Conservation (phyloP, 1,140 invertebrate species). For the Drosophila sechellia region DNA sequence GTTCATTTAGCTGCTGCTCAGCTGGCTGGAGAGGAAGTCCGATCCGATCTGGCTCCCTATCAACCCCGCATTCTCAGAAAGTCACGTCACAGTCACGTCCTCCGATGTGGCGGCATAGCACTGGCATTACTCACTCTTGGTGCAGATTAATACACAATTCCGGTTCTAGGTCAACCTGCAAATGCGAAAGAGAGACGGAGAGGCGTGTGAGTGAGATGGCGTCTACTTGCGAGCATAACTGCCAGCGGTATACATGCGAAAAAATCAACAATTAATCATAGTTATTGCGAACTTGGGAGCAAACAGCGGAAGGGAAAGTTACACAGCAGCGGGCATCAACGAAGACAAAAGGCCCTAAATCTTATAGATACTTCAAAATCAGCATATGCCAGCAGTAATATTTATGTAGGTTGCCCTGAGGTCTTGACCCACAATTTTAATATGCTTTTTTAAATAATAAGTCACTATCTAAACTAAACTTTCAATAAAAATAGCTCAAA, state of each 20-base stretch:
- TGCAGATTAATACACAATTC: slow-evolving; percentile 90
- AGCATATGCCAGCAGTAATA: too few species aligned
- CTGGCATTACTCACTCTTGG: slow-evolving; percentile 89
- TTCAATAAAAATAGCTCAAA: not conserved
- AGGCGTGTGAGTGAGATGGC: slow-evolving; percentile 40
- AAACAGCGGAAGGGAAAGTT: slow-evolving; percentile 43
- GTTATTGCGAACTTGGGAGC: slow-evolving; percentile 39
- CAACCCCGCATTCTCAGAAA: slow-evolving; percentile 12
- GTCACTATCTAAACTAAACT: too few species aligned
- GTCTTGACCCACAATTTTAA: too few species aligned
- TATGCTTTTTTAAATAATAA: not conserved
- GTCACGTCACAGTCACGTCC: slow-evolving; percentile 36
- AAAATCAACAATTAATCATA: slow-evolving; percentile 57
- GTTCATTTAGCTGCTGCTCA: slow-evolving; percentile 22
- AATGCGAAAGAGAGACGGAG: slow-evolving; percentile 60
- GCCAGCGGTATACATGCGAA: slow-evolving; percentile 32
- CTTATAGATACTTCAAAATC: too few species aligned
- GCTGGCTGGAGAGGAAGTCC: slow-evolving; percentile 4
- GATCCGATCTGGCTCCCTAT: not conserved
- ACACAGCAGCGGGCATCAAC: slow-evolving; percentile 16
- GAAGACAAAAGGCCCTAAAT: slow-evolving; percentile 22
- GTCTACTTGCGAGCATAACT: slow-evolving; percentile 26
- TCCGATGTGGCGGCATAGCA: slow-evolving; percentile 50
- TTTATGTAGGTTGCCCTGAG: too few species aligned
- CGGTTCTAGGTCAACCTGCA: slow-evolving; percentile 91